These are phyloP conservation scores for Ctenopoma kingsleyae DNA, from an alignment of 2,797 vertebrate species.

Conservation along the genomic window DNA sequence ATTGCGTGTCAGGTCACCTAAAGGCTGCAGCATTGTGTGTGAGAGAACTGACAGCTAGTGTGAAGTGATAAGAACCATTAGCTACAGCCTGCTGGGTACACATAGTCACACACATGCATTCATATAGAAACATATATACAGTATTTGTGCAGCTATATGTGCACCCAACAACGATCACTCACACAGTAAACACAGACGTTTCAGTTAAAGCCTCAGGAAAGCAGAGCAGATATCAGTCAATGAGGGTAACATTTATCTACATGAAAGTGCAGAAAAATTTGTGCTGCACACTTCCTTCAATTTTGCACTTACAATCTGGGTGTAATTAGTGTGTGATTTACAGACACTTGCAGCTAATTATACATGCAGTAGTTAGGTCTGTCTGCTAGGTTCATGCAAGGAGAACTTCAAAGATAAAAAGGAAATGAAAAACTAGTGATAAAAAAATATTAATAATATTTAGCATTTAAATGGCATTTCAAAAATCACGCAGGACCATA, in stretches of 20 bases:
- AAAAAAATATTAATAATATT: background rate
- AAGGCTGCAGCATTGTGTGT: conserved; percentile 38
- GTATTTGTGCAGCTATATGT: background rate
- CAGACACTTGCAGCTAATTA: conserved; percentile 38
- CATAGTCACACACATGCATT: conserved; percentile 2
- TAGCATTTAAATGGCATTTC: background rate
- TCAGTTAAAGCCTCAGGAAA: conserved; percentile 11
- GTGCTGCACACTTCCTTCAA: conserved; percentile 9
- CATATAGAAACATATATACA: conserved; percentile 6
- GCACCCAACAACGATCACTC: background rate
- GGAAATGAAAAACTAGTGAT: conserved; percentile 7
- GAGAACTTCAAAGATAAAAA: conserved; percentile 19
- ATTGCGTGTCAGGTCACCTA: conserved; percentile 54
- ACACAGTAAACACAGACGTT: conserved; percentile 33
- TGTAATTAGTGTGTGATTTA: conserved; percentile 50
- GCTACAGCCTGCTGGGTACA: conserved; percentile 24
- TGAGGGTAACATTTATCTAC: conserved; percentile 1
- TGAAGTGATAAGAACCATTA: conserved; percentile 75
- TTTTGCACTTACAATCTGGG: conserved; percentile 32
- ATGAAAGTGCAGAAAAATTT: background rate
- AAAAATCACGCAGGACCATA: background rate
- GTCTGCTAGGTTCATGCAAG: conserved; percentile 28
- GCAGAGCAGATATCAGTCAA: conserved; percentile 12
- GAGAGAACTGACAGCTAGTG: conserved; percentile 69
- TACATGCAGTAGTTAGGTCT: background rate